phyloP scores from a whole-genome alignment of 1,140 invertebrate species.

The Neocloeon triangulifer region DNA sequence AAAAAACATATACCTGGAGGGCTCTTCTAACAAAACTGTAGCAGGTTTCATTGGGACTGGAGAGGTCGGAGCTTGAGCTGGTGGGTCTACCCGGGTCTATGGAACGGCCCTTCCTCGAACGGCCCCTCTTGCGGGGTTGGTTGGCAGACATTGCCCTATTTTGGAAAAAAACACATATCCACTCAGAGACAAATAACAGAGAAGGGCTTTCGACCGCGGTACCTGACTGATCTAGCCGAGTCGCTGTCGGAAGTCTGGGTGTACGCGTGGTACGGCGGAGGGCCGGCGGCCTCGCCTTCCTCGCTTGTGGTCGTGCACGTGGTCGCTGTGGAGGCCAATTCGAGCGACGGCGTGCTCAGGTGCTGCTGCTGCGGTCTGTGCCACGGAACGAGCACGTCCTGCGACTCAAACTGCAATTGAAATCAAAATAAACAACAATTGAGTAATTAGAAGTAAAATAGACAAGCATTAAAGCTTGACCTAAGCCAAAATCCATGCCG shows the following conservation, averaged over 20 bases:
- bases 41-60: constrained; percentile 78
- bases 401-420: constrained; percentile 46
- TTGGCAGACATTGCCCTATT: constrained; percentile 12
- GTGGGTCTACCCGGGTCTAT: constrained; percentile 28
- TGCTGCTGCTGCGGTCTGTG: constrained; percentile 46
- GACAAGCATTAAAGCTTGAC: too few species aligned
- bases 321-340: constrained; percentile 24
- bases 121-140: constrained; percentile 15
- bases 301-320: constrained; percentile 30
- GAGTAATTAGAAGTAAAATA: too few species aligned
- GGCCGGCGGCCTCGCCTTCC: constrained; percentile 20
- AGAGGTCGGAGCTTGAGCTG: constrained; percentile 54
- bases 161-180: constrained; percentile 4
- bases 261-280: constrained; percentile 39
- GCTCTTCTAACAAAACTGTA: constrained; percentile 81
- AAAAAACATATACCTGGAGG: constrained; percentile 59
- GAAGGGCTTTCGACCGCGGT: too few species aligned
- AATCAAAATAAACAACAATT: constrained; percentile 3
- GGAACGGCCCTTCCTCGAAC: constrained; percentile 26
- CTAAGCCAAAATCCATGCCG: too few species aligned
- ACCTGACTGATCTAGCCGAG: constrained; percentile 20
- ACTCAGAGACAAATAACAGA: not conserved
- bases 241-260: constrained; percentile 36
- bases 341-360: constrained; percentile 35
- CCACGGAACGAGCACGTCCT: constrained; percentile 93